Conservation (phyloP, 2,797 vertebrate species). For the Sebastes nivosus region DNA sequence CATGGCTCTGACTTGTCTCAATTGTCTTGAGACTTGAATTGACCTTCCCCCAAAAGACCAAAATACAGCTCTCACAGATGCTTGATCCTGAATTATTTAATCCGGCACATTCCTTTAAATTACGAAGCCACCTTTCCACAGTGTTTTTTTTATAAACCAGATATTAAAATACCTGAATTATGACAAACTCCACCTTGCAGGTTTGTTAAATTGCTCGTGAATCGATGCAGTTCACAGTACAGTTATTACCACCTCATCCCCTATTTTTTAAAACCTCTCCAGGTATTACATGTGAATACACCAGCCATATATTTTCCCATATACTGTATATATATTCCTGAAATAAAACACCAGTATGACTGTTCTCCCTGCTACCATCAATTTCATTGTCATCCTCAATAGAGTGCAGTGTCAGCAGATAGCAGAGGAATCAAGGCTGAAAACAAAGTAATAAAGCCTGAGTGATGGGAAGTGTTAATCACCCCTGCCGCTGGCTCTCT, state of each 20-base stretch:
- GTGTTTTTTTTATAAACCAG: background rate
- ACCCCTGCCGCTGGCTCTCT: conserved; percentile 45
- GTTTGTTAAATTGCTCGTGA: background rate
- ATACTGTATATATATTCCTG: background rate
- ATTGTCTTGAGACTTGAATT: background rate
- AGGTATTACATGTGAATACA: background rate
- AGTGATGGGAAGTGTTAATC: conserved; percentile 80
- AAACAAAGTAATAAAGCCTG: conserved; percentile 84
- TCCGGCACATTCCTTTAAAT: background rate
- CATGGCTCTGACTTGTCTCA: background rate
- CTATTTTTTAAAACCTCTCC: background rate
- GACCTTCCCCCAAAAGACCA: background rate
- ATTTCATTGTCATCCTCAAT: conserved; percentile 47
- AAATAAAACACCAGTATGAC: conserved; percentile 9
- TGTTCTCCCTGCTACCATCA: conserved; percentile 11
- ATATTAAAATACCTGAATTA: background rate
- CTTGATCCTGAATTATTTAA: background rate
- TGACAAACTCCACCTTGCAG: background rate
- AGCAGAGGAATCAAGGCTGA: conserved; percentile 61
- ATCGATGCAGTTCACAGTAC: background rate
- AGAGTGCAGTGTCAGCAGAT: conserved; percentile 78
- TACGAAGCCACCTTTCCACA: background rate
- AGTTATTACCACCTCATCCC: background rate
- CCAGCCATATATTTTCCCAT: background rate
- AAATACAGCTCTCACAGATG: background rate